These are phyloP conservation scores for Actenoides lindsayi DNA, from an alignment of 2,113 vertebrate genomes.

Conservation along the genomic window DNA sequence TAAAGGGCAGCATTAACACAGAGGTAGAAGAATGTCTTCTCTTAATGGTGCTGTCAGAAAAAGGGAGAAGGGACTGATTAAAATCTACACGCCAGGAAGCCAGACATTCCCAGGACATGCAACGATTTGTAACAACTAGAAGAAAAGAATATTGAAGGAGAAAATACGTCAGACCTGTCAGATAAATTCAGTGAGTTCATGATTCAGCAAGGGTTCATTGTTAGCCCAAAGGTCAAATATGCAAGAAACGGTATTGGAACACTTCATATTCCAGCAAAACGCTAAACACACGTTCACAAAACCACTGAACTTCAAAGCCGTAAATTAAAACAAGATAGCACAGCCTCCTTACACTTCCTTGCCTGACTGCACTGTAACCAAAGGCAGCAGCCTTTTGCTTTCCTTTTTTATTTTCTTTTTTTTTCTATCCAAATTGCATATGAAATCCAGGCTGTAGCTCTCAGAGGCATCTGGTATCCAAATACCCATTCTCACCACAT, in stretches of 20 bases:
- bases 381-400: neutral
- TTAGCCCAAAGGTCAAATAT: conserved; percentile 41
- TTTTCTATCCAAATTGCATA: neutral
- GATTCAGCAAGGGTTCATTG: neutral
- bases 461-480: neutral
- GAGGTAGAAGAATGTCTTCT: neutral
- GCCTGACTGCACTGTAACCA: neutral
- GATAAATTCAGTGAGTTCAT: neutral
- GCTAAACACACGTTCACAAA: neutral
- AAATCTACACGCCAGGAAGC: neutral
- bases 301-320: neutral
- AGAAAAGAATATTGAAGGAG: neutral
- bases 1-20: neutral
- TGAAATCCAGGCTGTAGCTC: neutral
- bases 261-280: neutral
- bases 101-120: neutral
- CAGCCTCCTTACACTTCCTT: neutral
- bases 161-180: conserved; percentile 25
- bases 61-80: neutral
- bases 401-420: neutral
- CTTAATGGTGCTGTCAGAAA: neutral
- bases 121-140: conserved; percentile 28
- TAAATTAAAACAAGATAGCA: neutral
- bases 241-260: neutral
- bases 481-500: neutral